phyloP scores from a whole-genome alignment of 1,140 invertebrate species.

The Phymorhynchus buccinoides region DNA sequence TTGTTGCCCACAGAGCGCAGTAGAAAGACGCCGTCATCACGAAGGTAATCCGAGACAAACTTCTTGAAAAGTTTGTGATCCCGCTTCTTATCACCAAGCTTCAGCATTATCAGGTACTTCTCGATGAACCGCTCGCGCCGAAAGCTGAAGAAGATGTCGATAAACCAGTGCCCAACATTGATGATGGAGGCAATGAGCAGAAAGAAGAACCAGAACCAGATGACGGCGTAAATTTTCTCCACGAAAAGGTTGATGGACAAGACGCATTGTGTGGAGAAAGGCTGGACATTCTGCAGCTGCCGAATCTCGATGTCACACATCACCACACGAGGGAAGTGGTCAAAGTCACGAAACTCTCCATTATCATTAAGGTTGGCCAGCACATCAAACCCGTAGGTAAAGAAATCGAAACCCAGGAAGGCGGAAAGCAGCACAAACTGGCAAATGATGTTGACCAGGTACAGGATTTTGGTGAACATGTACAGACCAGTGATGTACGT shows the following conservation, averaged over 20 bases:
- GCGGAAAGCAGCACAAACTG: slow-evolving; percentile 76
- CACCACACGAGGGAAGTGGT: slow-evolving; percentile 75
- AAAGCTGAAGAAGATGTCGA: slow-evolving; percentile 49
- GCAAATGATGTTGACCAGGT: slow-evolving; percentile 74
- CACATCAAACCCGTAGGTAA: slow-evolving; percentile 73
- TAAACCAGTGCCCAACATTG: slow-evolving; percentile 54
- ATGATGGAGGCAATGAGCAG: slow-evolving; percentile 69
- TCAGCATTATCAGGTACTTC: slow-evolving; percentile 57
- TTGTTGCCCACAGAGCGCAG: slow-evolving; percentile 60
- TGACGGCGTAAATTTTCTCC: slow-evolving; percentile 75
- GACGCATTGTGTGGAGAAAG: slow-evolving; percentile 72
- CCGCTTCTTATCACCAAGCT: slow-evolving; percentile 28
- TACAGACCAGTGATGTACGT: slow-evolving; percentile 75
- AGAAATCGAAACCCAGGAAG: slow-evolving; percentile 74
- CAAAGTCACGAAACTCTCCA: slow-evolving; percentile 70
- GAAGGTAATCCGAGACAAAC: slow-evolving; percentile 53
- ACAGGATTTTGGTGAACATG: slow-evolving; percentile 74
- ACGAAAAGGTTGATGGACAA: slow-evolving; percentile 76
- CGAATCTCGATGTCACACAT: slow-evolving; percentile 76
- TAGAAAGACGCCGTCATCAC: slow-evolving; percentile 58
- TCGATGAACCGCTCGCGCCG: slow-evolving; percentile 54
- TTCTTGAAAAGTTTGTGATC: slow-evolving; percentile 47
- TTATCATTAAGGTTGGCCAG: slow-evolving; percentile 69
- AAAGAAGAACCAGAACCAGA: slow-evolving; percentile 72
- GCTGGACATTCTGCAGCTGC: slow-evolving; percentile 70